These are phyloP conservation scores for Limnothrissa miodon DNA, from an alignment of 2,113 vertebrate genomes.

Conservation along the genomic window DNA sequence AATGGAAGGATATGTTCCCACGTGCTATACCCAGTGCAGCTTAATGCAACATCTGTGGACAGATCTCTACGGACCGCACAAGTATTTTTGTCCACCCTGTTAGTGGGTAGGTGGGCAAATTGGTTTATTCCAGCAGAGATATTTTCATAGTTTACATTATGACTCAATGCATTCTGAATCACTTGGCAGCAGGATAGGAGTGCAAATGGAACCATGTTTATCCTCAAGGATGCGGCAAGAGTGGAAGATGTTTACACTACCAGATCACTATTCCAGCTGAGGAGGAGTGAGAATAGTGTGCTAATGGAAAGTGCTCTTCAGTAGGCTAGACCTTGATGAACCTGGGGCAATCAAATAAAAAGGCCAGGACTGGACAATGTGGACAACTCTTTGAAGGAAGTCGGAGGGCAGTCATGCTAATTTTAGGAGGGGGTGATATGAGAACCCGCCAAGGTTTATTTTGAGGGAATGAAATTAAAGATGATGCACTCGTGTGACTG, in stretches of 20 bases:
- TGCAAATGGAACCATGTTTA: slow-evolving; percentile 12
- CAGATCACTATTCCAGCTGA: neutral
- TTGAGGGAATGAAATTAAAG: slow-evolving; percentile 1
- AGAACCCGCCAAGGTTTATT: neutral
- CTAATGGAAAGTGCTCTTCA: neutral
- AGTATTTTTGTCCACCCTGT: neutral
- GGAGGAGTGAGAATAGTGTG: neutral
- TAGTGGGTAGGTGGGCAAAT: neutral
- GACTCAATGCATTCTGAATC: neutral
- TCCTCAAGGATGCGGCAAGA: neutral
- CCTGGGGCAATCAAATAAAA: neutral
- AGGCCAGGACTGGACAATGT: neutral
- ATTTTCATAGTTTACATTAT: slow-evolving; percentile 6
- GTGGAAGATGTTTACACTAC: neutral
- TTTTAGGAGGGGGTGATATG: slow-evolving; percentile 12
- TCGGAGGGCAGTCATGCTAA: neutral
- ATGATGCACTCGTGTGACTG: neutral
- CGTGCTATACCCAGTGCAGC: neutral
- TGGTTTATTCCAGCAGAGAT: neutral
- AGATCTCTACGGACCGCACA: neutral
- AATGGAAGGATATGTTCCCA: slow-evolving; percentile 23
- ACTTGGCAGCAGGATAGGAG: neutral
- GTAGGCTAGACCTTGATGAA: neutral
- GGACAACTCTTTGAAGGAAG: neutral
- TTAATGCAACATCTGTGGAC: neutral